These are phyloP conservation scores for Brachypterus glaber DNA, from an alignment of 2,888 invertebrate genomes.

Conservation along the genomic window DNA sequence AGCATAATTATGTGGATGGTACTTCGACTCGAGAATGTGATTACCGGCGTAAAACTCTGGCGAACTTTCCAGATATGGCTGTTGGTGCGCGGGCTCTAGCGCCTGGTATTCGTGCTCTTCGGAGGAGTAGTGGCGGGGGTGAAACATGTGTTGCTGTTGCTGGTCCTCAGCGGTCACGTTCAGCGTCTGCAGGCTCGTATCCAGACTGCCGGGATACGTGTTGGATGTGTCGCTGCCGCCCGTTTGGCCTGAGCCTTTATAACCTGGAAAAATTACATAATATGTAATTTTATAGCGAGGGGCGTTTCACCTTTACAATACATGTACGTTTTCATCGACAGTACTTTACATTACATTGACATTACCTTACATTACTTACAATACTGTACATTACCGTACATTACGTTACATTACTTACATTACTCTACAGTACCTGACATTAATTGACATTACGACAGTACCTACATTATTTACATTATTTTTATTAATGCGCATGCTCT, in stretches of 20 bases:
- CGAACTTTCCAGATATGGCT: slow-evolving; percentile 57
- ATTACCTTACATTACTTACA: too few species aligned
- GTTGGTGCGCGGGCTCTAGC: slow-evolving; percentile 45
- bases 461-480: too few species aligned
- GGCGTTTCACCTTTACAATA: too few species aligned
- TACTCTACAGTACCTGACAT: too few species aligned
- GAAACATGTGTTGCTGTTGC: slow-evolving; percentile 27
- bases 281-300: too few species aligned
- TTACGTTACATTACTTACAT: too few species aligned
- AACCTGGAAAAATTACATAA: slow-evolving; percentile 28
- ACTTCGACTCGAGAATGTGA: slow-evolving; percentile 51
- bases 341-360: too few species aligned
- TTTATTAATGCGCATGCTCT: too few species aligned
- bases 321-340: too few species aligned
- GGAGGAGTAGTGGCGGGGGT: slow-evolving; percentile 42
- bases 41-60: slow-evolving; percentile 65
- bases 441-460: too few species aligned
- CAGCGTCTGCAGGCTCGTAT: slow-evolving; percentile 40
- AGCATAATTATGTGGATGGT: slow-evolving; percentile 55
- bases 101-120: slow-evolving; percentile 53
- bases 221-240: slow-evolving; percentile 45
- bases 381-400: too few species aligned
- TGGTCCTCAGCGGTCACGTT: slow-evolving; percentile 37
- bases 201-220: slow-evolving; percentile 45
- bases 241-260: slow-evolving; percentile 40